A percentile compares a stretch with the other conserved stretches of the same genome.
Conservation (phyloP, 2,797 vertebrate genomes). For the Scyliorhinus canicula region DNA sequence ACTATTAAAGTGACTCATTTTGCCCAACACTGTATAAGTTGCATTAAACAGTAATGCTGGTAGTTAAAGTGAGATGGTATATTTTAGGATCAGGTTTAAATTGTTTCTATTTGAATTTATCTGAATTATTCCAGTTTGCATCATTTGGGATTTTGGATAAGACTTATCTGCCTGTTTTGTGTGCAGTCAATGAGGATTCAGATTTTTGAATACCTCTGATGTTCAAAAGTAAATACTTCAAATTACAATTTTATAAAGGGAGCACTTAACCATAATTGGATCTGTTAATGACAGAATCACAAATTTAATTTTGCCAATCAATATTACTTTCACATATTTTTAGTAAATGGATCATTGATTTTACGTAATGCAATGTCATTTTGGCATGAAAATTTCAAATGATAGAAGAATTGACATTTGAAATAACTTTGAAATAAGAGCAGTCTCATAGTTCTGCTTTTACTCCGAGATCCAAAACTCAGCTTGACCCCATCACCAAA, state of each 20-base stretch:
- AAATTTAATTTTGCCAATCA: background rate
- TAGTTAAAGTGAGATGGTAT: background rate
- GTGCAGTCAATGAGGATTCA: background rate
- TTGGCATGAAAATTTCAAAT: background rate
- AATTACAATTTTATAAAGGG: background rate
- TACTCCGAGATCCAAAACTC: background rate
- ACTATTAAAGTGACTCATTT: background rate
- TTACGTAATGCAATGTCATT: background rate
- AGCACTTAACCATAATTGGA: background rate
- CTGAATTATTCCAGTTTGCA: background rate
- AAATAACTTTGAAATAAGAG: background rate
- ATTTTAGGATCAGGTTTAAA: background rate
- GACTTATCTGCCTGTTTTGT: background rate
- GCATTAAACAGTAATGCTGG: background rate
- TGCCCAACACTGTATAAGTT: background rate
- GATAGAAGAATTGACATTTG: background rate
- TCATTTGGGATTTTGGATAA: background rate
- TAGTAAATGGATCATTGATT: background rate
- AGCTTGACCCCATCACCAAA: background rate
- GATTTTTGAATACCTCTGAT: background rate
- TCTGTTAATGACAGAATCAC: background rate
- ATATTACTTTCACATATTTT: background rate
- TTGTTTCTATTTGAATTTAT: background rate
- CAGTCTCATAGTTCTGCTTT: background rate
- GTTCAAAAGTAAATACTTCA: background rate